Evolutionary conservation across 1,140 invertebrate species (phyloP).

Genomic region (Lerema accius): DNA sequence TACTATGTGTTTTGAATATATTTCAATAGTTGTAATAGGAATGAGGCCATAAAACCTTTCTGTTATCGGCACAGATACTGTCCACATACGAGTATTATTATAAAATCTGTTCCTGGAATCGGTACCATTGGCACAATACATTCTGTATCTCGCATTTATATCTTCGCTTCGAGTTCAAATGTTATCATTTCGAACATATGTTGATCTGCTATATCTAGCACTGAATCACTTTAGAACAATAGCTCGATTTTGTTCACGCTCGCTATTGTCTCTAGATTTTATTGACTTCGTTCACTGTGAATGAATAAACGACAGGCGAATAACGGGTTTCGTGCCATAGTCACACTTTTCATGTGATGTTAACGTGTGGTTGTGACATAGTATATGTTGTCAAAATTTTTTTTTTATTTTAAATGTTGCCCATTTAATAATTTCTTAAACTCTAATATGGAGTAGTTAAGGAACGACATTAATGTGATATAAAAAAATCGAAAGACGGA

Average conservation of each 20-base stretch:
- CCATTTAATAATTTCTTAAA: too few relatives aligned
- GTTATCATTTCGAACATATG: constrained; percentile 38
- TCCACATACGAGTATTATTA: constrained; percentile 24
- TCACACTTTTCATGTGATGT: background rate
- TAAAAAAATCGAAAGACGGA: too few relatives aligned
- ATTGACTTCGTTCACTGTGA: constrained; percentile 11
- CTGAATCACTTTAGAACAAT: constrained; percentile 36
- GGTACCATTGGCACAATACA: constrained; percentile 24
- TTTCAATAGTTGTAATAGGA: background rate
- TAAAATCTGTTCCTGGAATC: constrained; percentile 29
- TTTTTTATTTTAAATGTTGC: too few relatives aligned
- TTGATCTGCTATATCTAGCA: constrained; percentile 31
- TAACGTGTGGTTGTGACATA: too few relatives aligned
- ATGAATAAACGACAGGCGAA: constrained; percentile 12
- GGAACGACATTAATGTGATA: too few relatives aligned
- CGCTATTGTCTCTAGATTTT: constrained; percentile 33
- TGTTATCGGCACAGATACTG: constrained; percentile 12
- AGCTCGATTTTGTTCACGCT: constrained; percentile 30
- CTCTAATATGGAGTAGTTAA: too few relatives aligned
- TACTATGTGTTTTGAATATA: background rate
- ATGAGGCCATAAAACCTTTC: constrained; percentile 5
- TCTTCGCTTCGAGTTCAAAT: constrained; percentile 35
- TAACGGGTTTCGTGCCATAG: background rate
- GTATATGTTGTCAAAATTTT: too few relatives aligned
- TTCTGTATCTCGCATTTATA: constrained; percentile 33